Conservation (phyloP, 1,140 invertebrate species). For the Maniola jurtina region DNA sequence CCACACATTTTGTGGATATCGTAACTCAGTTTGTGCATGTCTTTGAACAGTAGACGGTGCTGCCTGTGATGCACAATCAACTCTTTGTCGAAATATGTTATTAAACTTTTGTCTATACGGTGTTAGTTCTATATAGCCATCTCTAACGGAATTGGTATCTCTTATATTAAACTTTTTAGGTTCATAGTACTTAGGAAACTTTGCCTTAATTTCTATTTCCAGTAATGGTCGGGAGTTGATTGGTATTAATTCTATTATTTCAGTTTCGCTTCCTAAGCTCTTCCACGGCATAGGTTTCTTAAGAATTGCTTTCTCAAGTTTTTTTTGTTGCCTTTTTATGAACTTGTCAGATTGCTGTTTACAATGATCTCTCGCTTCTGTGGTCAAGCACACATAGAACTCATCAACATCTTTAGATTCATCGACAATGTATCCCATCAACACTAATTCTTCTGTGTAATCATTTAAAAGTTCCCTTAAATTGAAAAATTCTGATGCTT, state of each 20-base stretch:
- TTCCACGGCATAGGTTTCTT: slow-evolving; percentile 81
- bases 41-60: slow-evolving; percentile 63
- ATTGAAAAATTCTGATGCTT: slow-evolving; percentile 80
- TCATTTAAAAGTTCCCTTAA: slow-evolving; percentile 75
- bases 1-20: slow-evolving; percentile 83
- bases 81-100: slow-evolving; percentile 78
- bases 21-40: slow-evolving; percentile 82
- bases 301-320: slow-evolving; percentile 81
- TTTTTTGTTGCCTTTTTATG: slow-evolving; percentile 77
- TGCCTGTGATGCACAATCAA: slow-evolving; percentile 78
- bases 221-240: slow-evolving; percentile 79
- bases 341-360: slow-evolving; percentile 78
- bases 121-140: slow-evolving; percentile 83
- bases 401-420: slow-evolving; percentile 81
- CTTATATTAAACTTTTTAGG: slow-evolving; percentile 73
- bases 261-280: slow-evolving; percentile 81
- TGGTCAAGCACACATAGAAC: slow-evolving; percentile 85
- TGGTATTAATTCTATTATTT: slow-evolving; percentile 79
- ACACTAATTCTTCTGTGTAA: slow-evolving; percentile 79
- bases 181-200: slow-evolving; percentile 79
- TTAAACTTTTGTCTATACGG: slow-evolving; percentile 79
- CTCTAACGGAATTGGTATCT: slow-evolving; percentile 79
- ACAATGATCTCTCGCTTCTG: slow-evolving; percentile 79
- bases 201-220: slow-evolving; percentile 82
- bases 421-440: slow-evolving; percentile 85